Base-by-base conservation (phyloP, 2,113 vertebrate species). In the Ammodytes marinus region DNA sequence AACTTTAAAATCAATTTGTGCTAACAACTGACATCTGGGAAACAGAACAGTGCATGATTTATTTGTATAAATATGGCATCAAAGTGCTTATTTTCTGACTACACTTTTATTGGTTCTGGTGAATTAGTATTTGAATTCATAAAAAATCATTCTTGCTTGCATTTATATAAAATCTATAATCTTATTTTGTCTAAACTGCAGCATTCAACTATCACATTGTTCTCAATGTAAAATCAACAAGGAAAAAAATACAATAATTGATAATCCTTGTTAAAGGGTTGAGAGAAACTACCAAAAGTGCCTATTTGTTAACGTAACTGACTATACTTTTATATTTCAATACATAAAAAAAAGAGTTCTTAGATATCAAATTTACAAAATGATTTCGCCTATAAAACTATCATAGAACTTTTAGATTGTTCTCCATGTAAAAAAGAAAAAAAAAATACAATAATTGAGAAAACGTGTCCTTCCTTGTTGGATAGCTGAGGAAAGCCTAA, bases 391-490 rank as follows among this genome's bases (percentile, higher is more conserved):
- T 17, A 53, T 27, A 27, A 27, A 58, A 53, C 7, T 54, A 43
- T 50, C 35, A 8, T 63, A 47, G 49, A 63, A 54, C 13, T 43
- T 45, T 46, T 3, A 85, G 13, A 71, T 70, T 57, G n/a, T 61
- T 27, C 6, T 75, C 4, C 14, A 5, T 27, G 8, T 46, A 60
- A 73, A 67, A 15, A 43, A 49, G 37, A 9, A 14, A 46, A 45
- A 45, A 54, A 60, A 74, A 46, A 47, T 1, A 19, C 35, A 39
- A 0, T 84, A 80, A 86, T 58, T 84, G n/a, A 74, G 65, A 86
- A 86, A 88, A 84, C 55, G 37, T 89, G 80, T 74, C 27, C 27
- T 8, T 64, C 74, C 39, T 72, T 59, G 64, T 73, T 59, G 55
- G 75, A 69, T 17, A 15, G 27, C 50, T 61, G 19, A 37, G 39